Evolutionary conservation across 1,140 invertebrate species (phyloP).

Genomic region (Drosophila equinoxialis): DNA sequence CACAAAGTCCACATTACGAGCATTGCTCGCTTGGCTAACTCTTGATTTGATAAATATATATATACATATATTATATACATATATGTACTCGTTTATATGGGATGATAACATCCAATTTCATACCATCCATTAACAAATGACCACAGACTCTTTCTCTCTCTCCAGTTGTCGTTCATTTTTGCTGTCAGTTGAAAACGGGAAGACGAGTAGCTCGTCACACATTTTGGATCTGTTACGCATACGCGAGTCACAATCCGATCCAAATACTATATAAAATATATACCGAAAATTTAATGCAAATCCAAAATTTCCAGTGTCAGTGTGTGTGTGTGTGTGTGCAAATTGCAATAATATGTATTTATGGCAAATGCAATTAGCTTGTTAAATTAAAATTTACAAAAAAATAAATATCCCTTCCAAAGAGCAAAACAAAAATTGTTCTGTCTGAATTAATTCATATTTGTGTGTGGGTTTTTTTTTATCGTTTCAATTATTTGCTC

Average conservation of each 20-base stretch:
- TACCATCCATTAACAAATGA: conserved; percentile 2
- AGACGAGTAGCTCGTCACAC: conserved; percentile 10
- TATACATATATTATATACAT: conserved; percentile 10
- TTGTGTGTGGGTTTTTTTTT: conserved; percentile 10
- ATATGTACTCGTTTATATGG: neutral
- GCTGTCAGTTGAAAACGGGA: conserved; percentile 6
- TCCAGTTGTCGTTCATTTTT: neutral
- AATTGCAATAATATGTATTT: conserved; percentile 5
- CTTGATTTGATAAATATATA: conserved; percentile 62
- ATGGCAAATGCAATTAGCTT: conserved; percentile 14
- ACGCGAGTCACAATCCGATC: neutral
- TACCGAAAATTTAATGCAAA: conserved; percentile 2
- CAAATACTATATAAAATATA: neutral
- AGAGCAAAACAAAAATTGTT: conserved; percentile 1
- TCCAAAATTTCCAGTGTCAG: neutral
- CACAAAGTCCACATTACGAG: conserved; percentile 57
- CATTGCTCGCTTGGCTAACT: conserved; percentile 16
- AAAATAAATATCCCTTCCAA: neutral
- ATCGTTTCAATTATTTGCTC: conserved; percentile 40
- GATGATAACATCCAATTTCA: conserved; percentile 2
- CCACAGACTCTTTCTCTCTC: conserved; percentile 6
- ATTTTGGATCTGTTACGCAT: conserved; percentile 2
- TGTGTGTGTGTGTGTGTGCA: conserved; percentile 8
- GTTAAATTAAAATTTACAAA: conserved; percentile 12
- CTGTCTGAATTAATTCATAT: conserved; percentile 6